Percentiles rank a stretch among this genome's conserved stretches.
Conservation (phyloP, 2,888 invertebrate genomes). For the Heliconius ethilla region DNA sequence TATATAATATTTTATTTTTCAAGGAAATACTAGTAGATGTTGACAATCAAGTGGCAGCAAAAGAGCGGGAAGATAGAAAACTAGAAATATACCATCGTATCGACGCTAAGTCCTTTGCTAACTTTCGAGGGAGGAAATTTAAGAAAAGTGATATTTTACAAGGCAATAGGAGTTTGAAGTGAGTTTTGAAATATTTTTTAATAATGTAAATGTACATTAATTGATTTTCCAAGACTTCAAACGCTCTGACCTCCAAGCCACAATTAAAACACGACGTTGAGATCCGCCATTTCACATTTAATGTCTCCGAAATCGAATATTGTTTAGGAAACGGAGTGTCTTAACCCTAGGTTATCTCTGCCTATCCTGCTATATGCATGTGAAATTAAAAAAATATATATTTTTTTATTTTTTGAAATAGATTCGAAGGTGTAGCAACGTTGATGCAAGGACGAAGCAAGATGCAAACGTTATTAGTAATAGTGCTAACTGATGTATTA, state of each 20-base stretch:
- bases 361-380: no score
- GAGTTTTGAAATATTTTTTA: conserved; percentile 47
- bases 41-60: conserved; percentile 95
- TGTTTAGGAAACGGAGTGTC: no score
- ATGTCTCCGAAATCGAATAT: no score
- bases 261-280: no score
- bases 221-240: no score
- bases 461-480: conserved; percentile 92
- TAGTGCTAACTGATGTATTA: conserved; percentile 94
- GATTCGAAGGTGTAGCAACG: conserved; percentile 93
- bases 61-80: conserved; percentile 93
- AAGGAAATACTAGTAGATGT: conserved; percentile 94
- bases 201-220: no score
- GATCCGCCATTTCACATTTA: no score
- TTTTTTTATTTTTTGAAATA: conserved; percentile 49
- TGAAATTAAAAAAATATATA: background rate
- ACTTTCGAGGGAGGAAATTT: conserved; percentile 92
- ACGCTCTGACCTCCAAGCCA: no score
- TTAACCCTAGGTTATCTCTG: no score
- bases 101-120: conserved; percentile 95
- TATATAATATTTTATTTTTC: conserved; percentile 29
- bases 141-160: conserved; percentile 95
- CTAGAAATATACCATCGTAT: conserved; percentile 95
- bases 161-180: conserved; percentile 90
- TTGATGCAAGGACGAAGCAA: conserved; percentile 95